These are phyloP conservation scores for Entomyzon cyanotis DNA, from an alignment of 2,113 vertebrate species.

Conservation along the genomic window DNA sequence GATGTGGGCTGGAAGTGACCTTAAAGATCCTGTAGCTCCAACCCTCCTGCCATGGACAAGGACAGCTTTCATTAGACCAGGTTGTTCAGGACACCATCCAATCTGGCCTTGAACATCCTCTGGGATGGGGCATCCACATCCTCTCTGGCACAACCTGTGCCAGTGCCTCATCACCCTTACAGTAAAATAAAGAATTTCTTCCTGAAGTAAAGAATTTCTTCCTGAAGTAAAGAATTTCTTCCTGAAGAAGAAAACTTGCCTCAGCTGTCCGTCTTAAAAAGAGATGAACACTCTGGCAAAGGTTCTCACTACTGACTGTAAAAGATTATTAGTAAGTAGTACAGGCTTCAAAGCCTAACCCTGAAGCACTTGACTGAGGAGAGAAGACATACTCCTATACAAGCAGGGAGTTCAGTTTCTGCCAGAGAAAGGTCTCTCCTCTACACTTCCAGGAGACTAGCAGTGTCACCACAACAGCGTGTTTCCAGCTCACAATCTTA, in stretches of 20 bases:
- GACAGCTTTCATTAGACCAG: background rate
- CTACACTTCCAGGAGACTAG: background rate
- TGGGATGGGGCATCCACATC: fast-evolving
- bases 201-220: background rate
- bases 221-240: background rate
- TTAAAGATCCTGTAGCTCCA: background rate
- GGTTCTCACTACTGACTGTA: background rate
- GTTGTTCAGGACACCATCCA: background rate
- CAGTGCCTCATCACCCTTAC: background rate
- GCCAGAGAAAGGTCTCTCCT: background rate
- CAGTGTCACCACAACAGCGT: background rate
- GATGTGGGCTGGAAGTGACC: background rate
- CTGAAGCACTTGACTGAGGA: background rate
- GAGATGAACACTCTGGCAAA: background rate
- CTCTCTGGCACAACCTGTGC: background rate
- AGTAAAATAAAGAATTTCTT: background rate
- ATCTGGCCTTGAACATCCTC: no score
- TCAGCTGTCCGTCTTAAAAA: background rate
- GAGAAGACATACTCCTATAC: background rate
- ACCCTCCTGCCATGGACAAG: fast-evolving
- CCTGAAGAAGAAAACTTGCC: background rate
- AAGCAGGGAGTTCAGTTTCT: background rate
- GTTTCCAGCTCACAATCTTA: background rate
- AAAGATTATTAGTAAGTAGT: background rate
- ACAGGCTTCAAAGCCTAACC: background rate